phyloP scores from a whole-genome alignment of 2,888 invertebrate species.

The Eurytoma californica region DNA sequence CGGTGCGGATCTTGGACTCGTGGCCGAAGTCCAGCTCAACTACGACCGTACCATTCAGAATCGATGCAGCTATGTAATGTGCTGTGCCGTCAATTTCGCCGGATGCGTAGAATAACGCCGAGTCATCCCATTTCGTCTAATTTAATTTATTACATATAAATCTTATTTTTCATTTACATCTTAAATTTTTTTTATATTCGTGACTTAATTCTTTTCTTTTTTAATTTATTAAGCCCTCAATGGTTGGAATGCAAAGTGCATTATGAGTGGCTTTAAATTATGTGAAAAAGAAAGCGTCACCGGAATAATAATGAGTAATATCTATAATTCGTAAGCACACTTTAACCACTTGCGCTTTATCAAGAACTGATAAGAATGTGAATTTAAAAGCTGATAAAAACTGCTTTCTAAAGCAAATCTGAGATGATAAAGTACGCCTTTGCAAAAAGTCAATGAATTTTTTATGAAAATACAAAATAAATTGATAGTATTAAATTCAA shows the following conservation, averaged over 20 bases:
- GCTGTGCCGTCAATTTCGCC: conserved; percentile 92
- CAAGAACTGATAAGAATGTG: conserved; percentile 4
- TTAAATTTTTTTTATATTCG: background rate
- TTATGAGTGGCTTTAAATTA: background rate
- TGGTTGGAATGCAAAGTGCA: background rate
- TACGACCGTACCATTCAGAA: conserved; percentile 88
- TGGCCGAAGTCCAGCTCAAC: conserved; percentile 91
- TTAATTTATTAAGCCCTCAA: background rate
- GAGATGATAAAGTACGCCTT: no score
- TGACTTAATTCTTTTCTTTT: no score
- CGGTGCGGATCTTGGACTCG: conserved; percentile 83
- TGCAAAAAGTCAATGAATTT: background rate
- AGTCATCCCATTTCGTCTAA: conserved; percentile 92
- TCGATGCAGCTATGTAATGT: conserved; percentile 92
- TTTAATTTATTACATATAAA: background rate
- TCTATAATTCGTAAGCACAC: background rate
- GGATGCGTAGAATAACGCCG: conserved; percentile 93
- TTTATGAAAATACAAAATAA: no score
- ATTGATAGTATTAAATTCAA: no score
- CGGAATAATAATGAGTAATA: background rate
- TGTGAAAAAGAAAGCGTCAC: background rate
- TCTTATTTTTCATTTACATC: background rate
- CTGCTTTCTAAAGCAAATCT: no score
- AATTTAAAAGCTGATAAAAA: background rate
- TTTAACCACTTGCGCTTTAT: background rate